Conservation (phyloP, 1,140 invertebrate genomes). For the Colletes gigas region DNA sequence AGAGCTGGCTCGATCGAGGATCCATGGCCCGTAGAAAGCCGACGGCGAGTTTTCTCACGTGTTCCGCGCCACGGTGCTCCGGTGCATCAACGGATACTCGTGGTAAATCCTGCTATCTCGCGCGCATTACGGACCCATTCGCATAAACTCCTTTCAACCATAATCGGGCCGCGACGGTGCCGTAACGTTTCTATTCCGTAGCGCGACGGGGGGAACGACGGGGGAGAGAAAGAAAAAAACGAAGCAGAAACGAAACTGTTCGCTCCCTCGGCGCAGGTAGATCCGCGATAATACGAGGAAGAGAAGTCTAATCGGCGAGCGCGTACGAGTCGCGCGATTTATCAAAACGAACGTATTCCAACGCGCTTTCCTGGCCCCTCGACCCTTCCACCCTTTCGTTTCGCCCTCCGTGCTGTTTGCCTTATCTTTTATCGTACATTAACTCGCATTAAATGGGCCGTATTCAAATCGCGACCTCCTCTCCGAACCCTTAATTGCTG, state of each 20-base stretch:
- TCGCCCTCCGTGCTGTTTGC: not conserved
- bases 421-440: conserved; percentile 43
- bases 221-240: no score
- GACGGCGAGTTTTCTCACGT: conserved; percentile 35
- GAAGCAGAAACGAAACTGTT: not conserved
- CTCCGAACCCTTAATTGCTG: conserved; percentile 24
- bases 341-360: conserved; percentile 46
- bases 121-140: conserved; percentile 33
- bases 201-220: not conserved
- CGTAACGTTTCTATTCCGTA: conserved; percentile 38
- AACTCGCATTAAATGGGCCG: conserved; percentile 37
- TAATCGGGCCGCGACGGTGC: conserved; percentile 27
- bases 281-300: conserved; percentile 38
- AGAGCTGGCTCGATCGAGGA: conserved; percentile 29
- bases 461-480: not conserved
- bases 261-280: conserved; percentile 19
- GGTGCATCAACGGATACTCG: conserved; percentile 50
- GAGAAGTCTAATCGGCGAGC: conserved; percentile 39
- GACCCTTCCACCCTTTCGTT: not conserved
- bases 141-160: conserved; percentile 36
- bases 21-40: not conserved
- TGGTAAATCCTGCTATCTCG: conserved; percentile 50
- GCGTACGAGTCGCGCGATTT: conserved; percentile 20
- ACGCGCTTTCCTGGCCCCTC: not conserved
- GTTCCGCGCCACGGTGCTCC: not conserved